A percentile compares a stretch with the other conserved stretches of the same genome.
Conservation (phyloP, 2,113 vertebrate genomes). For the Guaruba guarouba region DNA sequence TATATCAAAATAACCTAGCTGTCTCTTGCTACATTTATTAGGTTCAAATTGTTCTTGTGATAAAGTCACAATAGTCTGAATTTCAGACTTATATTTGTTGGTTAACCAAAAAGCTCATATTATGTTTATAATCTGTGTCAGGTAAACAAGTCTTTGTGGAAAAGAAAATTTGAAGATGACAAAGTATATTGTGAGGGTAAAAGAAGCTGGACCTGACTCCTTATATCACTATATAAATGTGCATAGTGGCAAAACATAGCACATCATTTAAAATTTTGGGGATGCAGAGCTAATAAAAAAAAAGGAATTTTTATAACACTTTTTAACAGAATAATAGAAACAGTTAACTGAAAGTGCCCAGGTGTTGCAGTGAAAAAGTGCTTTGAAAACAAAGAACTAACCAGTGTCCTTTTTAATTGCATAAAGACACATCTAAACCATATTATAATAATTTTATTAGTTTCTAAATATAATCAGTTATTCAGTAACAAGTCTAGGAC, state of each 20-base stretch:
- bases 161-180: background rate
- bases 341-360: background rate
- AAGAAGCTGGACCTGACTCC: background rate
- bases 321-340: background rate
- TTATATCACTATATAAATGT: background rate
- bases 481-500: background rate
- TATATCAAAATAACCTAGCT: background rate
- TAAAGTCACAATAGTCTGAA: background rate
- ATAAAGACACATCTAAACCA: background rate
- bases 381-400: background rate
- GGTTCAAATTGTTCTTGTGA: background rate
- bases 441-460: background rate
- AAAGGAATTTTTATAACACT: background rate
- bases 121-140: background rate
- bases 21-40: background rate
- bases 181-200: background rate
- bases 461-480: background rate
- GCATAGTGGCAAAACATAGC: background rate
- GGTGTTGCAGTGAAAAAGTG: background rate
- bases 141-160: background rate
- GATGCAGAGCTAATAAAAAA: background rate
- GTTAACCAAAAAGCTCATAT: background rate
- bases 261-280: background rate
- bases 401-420: background rate
- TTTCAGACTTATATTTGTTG: background rate